Evolutionary conservation across 2,113 vertebrate species (phyloP).

Genomic region (Morone chrysops): DNA sequence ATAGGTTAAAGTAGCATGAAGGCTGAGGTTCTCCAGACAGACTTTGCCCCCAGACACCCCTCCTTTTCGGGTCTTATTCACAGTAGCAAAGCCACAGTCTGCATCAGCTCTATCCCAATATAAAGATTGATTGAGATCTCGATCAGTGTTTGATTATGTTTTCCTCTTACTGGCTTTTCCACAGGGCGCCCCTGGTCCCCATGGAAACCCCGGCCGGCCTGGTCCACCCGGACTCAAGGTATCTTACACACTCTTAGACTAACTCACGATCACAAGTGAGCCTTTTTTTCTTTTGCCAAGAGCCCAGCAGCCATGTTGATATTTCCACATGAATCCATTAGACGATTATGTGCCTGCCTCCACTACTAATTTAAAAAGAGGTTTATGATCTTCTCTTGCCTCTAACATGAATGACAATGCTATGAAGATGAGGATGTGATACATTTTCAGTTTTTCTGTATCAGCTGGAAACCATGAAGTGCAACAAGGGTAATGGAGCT

Average conservation of each 20-base stretch:
- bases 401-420: neutral
- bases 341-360: neutral
- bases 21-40: conserved; percentile 70
- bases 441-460: conserved; percentile 32
- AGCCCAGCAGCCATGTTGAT: neutral
- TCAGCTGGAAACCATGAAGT: conserved; percentile 50
- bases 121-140: conserved; percentile 54
- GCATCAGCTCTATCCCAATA: conserved; percentile 29
- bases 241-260: conserved; percentile 32
- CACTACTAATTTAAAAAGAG: neutral
- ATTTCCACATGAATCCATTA: conserved; percentile 45
- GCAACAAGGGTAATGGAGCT: conserved; percentile 24
- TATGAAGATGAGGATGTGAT: conserved; percentile 19
- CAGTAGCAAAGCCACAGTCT: conserved; percentile 51
- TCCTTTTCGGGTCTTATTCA: conserved; percentile 23
- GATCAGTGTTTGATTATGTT: conserved; percentile 47
- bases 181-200: conserved; percentile 77
- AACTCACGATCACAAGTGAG: conserved; percentile 8
- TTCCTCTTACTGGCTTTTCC: conserved; percentile 42
- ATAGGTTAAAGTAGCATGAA: conserved; percentile 60
- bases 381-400: conserved; percentile 7
- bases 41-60: neutral
- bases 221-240: conserved; percentile 80
- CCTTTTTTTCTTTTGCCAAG: conserved; percentile 9
- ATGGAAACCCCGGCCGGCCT: conserved; percentile 79